phyloP scores from a whole-genome alignment of 2,888 invertebrate genomes.

The Corbicula japonica region DNA sequence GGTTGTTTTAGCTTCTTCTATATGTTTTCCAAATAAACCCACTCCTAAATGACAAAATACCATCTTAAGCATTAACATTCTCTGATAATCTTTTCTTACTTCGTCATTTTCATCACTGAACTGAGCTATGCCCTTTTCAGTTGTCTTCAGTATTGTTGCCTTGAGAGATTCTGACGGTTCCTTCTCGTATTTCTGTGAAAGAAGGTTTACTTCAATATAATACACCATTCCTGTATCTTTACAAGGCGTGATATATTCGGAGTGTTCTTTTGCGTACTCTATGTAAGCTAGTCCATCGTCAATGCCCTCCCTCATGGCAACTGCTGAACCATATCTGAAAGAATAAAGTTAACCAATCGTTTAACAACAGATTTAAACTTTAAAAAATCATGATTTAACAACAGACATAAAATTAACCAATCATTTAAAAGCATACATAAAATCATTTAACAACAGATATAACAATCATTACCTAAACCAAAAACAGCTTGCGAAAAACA shows the following conservation, averaged over 20 bases:
- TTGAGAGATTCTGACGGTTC: conserved; percentile 41
- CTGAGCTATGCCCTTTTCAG: conserved; percentile 56
- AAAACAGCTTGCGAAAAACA: too few species aligned
- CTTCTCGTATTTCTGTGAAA: conserved; percentile 56
- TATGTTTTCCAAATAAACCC: conserved; percentile 51
- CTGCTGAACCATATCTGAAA: conserved; percentile 42
- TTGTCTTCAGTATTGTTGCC: conserved; percentile 44
- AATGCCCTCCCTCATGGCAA: conserved; percentile 39
- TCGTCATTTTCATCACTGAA: conserved; percentile 57
- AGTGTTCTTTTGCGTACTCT: conserved; percentile 54
- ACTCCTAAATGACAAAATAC: conserved; percentile 64
- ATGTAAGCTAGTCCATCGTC: conserved; percentile 50
- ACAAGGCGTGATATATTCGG: conserved; percentile 52
- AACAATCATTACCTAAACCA: too few species aligned
- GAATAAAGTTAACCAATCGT: background rate
- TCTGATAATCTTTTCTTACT: conserved; percentile 63
- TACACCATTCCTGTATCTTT: conserved; percentile 65
- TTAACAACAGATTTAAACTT: too few species aligned
- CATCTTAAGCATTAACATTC: conserved; percentile 63
- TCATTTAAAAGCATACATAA: too few species aligned
- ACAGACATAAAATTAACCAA: too few species aligned
- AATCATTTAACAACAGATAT: too few species aligned
- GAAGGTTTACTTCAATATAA: conserved; percentile 65
- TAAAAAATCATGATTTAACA: background rate
- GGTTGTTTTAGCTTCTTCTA: conserved; percentile 37